Base-by-base conservation (phyloP, 2,113 vertebrate species). In the Macrotus californicus region DNA sequence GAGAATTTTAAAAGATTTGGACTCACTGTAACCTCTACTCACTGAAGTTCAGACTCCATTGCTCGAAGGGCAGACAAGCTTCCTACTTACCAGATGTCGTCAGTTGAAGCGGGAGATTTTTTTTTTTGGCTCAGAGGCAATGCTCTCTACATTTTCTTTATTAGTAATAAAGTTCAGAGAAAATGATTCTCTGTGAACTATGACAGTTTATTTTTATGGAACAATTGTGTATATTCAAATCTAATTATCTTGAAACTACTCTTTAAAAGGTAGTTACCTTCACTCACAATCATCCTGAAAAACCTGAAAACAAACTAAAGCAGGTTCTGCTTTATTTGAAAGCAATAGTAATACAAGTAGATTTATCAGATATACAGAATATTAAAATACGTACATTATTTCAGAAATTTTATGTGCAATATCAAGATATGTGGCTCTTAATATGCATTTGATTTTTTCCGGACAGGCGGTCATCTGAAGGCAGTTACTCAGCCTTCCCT, bases 11-110 rank as follows among this genome's bases (percentile, higher is more conserved):
- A 96, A 80, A 79, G 67, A 69, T 64, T 50, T 96, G 61, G 9
- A 50, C 91, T n/a, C 56, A 21, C 31, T 13, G 41, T 95, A 89
- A 96, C 75, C 84, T 96, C 75, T 61, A 11, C 89, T 94, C 26
- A 77, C 0, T 79, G 75, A 96, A 96, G 96, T 94, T 85, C 97
- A 96, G 59, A 97, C 93, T n/a, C 56, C 73, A 70, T 3, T 2
- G 70, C 81, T 86, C 39, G 24, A 91, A 93, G 77, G 24, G 48
- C 15, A 93, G 36, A 69, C 4, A 1, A 79, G 70, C 31, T 97
- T 96, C 89, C 48, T 73, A 43, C 61, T 97, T 92, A 82, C 76
- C 89, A 94, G 81, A 94, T 94, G 70, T 96, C 91, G 64, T 96
- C 92, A 87, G 52, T 18, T 88, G 75, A 50, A 84, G 94, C 16